phyloP scores from a whole-genome alignment of 2,113 vertebrate genomes.

The Halcyon malimbica region DNA sequence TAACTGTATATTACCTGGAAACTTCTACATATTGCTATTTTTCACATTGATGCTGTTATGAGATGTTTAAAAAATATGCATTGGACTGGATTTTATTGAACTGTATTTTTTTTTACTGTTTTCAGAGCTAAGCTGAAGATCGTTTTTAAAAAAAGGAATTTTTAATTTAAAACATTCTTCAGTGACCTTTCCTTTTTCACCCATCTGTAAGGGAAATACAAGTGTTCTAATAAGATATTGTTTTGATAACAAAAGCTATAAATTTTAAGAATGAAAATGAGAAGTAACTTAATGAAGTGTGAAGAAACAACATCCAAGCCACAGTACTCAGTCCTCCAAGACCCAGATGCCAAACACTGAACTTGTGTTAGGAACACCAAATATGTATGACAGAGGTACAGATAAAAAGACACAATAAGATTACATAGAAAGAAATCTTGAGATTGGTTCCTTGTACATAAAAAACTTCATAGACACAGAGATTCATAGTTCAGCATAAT shows the following conservation, averaged over 20 bases:
- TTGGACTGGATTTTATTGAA: background rate
- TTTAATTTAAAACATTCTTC: background rate
- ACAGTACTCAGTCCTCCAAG: background rate
- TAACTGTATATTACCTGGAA: background rate
- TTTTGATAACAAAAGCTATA: background rate
- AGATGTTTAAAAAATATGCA: background rate
- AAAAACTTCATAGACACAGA: background rate
- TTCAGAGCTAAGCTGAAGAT: background rate
- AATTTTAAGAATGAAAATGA: background rate
- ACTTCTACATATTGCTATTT: background rate
- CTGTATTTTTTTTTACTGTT: background rate
- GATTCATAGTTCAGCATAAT: background rate
- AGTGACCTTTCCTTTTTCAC: background rate
- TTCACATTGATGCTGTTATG: background rate
- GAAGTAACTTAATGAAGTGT: background rate
- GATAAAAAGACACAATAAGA: background rate
- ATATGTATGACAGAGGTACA: background rate
- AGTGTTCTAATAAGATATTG: background rate
- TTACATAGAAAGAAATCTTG: background rate
- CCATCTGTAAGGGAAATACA: background rate
- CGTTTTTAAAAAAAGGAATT: background rate
- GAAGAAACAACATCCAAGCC: background rate
- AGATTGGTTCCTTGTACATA: background rate
- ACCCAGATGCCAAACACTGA: background rate
- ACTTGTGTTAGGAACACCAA: background rate